Base-by-base conservation (phyloP, 2,113 vertebrate genomes). In the Solea solea region DNA sequence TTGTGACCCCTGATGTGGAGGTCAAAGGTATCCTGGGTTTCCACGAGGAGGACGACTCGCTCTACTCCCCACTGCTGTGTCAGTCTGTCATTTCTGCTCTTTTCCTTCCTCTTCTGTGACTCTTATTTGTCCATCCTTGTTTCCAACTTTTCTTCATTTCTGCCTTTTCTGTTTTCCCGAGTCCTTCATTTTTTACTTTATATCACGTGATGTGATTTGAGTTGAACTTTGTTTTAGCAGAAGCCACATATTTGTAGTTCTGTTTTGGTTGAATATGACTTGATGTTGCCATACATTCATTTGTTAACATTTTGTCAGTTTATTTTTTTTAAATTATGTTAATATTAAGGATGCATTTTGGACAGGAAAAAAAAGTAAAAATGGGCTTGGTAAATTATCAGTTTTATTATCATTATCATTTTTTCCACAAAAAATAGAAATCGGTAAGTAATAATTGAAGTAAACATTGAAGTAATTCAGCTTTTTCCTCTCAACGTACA, bases 1-100 rank as follows among this genome's bases (percentile, higher is more conserved):
- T 98, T 85, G 96, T 98, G 94, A 99, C 98, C 89, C 98, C 98
- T 90, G 98, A 99, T 21, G 90, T 93, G 91, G 98, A 99, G 94
- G 97, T 98, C 94, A 99, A 98, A 99, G 97, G 98, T 99, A 99
- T 97, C 97, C 97, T 98, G 96, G 98, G 97, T 95, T 98, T 92
- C 96, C 96, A 97, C 96, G 97, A 99, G 90, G 97, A 99, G 92
- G 97, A 98, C 94, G 97, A 98, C 96, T 98, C 97, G 74, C 97
- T 98, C 96, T 99, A 97, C 96, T 98, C 97, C 95, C 97, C 97
- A 96, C 96, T 97, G 96, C 96, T 98, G 95, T 98, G 97, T 99
- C 97, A 98, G 96, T 98, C 97, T 97, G 90, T 95, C 93, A 91
- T 93, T 94, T 93, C 91, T 88, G 81, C 85, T 90, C 91, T 91